Evolutionary conservation across 2,113 vertebrate genomes (phyloP), one percentile per base, ranked within the genome.

Genomic region (Equus przewalskii): DNA sequence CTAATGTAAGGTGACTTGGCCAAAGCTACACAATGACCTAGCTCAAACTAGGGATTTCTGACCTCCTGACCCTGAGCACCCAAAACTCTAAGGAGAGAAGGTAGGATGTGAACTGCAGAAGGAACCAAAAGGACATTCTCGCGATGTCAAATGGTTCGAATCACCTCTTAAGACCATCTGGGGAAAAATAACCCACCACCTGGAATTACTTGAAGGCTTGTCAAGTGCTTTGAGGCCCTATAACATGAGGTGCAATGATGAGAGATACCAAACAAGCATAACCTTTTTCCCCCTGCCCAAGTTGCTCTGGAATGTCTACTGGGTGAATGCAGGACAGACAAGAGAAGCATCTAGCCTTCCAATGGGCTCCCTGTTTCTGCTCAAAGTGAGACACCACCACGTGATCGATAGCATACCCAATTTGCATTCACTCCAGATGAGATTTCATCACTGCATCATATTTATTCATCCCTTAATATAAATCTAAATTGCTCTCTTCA

Each of bases 401-500:
- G 6, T 8, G 1, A 33, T 97, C 93, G 85, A 92, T 95, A 98
- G 96, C 97, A 97, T 81, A 87, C 56, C 46, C 46, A 2, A 88
- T 95, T 67, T 86, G 83, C 97, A 94, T 76, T 92, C 95, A 64
- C 89, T 97, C 92, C 75, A 89, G 96, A 97, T 95, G 96, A 98
- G 97, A 93, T 86, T 97, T 96, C 97, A 97, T 97, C 97, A 97
- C 91, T 7, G 76, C 89, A 97, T 88, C 93, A 64, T 97, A 96
- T 96, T 97, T 98, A 97, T 97, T 95, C 96, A 89, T 89, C 75
- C 96, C 96, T 97, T 96, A 97, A 98, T 97, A 96, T 97, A 98
- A 97, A 97, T 93, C 96, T 80, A 97, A 98, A 98, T 97, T 96
- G 96, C 96, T 93, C 82, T 97, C 96, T 97, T 97, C 96, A 97